Evolutionary conservation across 2,113 vertebrate species (phyloP), one percentile per base, ranked within the genome.

Genomic region (Eretmochelys imbricata): DNA sequence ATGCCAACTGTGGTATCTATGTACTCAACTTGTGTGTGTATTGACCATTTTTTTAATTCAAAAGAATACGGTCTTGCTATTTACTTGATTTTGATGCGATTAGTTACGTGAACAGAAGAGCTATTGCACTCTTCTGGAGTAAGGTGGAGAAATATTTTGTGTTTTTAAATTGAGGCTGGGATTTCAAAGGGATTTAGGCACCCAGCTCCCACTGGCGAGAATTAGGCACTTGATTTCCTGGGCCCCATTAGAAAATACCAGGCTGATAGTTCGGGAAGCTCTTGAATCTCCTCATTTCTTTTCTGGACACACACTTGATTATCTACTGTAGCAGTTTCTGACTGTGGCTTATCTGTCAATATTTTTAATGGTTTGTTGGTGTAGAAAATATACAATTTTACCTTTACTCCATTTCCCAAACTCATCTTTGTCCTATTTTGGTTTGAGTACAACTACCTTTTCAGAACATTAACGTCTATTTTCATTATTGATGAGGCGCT

Each of bases 151-250:
- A 72, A 38, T 38, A 72, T 72, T 72, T 72, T n/a, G 17, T 38
- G 7, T 72, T 72, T 38, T 72, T 38, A 72, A 72, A 72, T 20
- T 72, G 65, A 72, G 65, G 19, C n/a, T 72, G 65, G n/a, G 29
- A 8, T 84, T 35, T 3, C 35, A 53, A 93, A 91, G 42, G 14
- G 17, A 27, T 5, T 46, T 54, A 82, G 29, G 27, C 24, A 86
- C 89, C 11, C 84, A 94, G 54, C 24, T 85, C 10, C 69, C 1
- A 0, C 13, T 88, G 0, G 0, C 8, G 49, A 38, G 16, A 92
- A 54, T 82, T 48, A 29, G 53, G 14, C 10, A 48, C 5, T 2
- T 59, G 49, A 11, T 8, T 78, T 72, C 5, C 83, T 88, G 35
- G 4, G 53, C 9, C 14, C 14, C 22, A 75, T 85, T 14, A 12